phyloP scores from a whole-genome alignment of 2,888 invertebrate genomes.

The Melikaiella ostensackeni region DNA sequence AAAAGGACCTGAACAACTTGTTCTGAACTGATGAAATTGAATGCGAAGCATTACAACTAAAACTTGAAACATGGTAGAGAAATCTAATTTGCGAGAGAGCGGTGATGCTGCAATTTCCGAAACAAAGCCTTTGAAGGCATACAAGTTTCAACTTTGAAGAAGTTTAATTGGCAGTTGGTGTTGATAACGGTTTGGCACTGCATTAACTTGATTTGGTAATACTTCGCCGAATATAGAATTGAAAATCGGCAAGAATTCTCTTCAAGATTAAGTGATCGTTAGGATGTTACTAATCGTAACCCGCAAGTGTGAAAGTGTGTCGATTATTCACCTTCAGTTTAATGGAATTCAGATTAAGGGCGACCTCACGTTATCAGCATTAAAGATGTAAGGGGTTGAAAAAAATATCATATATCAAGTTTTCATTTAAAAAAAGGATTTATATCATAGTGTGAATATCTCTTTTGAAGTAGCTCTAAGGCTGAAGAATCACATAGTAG shows the following conservation, averaged over 20 bases:
- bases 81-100: constrained; percentile 25
- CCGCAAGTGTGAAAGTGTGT: no score
- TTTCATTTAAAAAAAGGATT: no score
- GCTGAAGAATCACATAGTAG: neutral
- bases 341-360: no score
- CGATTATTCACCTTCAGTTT: no score
- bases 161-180: constrained; percentile 4
- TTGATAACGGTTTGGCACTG: constrained; percentile 7
- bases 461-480: no score
- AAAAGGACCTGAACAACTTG: constrained; percentile 10
- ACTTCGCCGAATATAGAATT: no score
- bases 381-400: no score
- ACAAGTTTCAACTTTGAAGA: constrained; percentile 6
- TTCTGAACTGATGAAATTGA: neutral
- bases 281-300: neutral
- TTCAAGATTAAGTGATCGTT: neutral
- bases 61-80: constrained; percentile 1
- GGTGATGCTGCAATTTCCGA: constrained; percentile 22
- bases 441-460: no score
- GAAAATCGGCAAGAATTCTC: neutral
- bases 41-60: constrained; percentile 28
- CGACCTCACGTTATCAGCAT: no score
- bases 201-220: neutral
- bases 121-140: constrained; percentile 25
- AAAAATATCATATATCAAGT: no score